Percentiles rank a stretch among this genome's conserved stretches.
phyloP scores from a whole-genome alignment of 2,113 vertebrate genomes.

The Dipodomys spectabilis region DNA sequence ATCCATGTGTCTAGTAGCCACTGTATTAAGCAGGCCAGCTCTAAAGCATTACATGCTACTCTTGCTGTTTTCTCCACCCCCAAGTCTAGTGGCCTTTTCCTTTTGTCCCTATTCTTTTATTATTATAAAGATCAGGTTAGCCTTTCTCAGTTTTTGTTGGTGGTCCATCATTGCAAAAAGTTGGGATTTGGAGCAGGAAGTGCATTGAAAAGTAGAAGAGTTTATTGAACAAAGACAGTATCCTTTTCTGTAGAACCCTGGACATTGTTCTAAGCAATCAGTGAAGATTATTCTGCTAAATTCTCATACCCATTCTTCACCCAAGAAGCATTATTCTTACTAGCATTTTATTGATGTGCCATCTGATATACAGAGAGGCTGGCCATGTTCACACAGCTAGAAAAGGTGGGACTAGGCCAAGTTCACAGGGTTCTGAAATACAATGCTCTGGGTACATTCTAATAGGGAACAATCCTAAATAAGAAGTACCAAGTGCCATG shows the following conservation, averaged over 20 bases:
- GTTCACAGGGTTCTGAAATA: not conserved
- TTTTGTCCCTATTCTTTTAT: not conserved
- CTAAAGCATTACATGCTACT: not conserved
- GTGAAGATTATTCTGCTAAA: not conserved
- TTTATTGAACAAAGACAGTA: not conserved
- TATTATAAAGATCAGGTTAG: not conserved
- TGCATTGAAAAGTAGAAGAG: not conserved
- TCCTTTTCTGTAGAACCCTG: not conserved
- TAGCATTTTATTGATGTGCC: not conserved
- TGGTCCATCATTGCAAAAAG: not conserved
- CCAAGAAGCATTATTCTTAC: not conserved
- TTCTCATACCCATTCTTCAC: not conserved
- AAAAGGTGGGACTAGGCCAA: not conserved
- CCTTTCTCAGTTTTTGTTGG: not conserved
- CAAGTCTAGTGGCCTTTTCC: not conserved
- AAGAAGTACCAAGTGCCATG: not conserved
- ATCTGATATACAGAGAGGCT: not conserved
- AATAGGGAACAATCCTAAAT: not conserved
- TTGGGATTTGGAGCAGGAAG: not conserved
- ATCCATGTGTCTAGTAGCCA: not conserved
- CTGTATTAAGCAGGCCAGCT: not conserved
- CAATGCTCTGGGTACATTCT: not conserved
- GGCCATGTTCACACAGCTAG: not conserved
- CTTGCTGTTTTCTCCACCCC: not conserved
- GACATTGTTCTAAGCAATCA: not conserved